Base-by-base conservation (phyloP, 2,888 invertebrate species). In the Keiferia lycopersicella region DNA sequence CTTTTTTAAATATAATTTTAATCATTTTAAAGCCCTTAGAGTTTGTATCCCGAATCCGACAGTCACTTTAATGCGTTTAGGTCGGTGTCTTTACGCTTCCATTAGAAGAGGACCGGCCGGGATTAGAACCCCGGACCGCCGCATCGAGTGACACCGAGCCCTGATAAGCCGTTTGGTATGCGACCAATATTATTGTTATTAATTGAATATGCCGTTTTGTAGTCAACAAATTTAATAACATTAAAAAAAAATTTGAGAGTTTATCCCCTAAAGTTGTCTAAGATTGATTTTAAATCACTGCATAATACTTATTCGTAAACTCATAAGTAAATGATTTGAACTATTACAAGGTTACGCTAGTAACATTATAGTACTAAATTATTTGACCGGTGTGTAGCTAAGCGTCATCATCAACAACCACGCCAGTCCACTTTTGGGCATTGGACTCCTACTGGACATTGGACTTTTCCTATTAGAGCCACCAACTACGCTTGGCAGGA, bases 71-170 rank as follows among this genome's bases (percentile, higher is more conserved):
- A 87, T 86, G 80, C 77, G 81, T 83, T 83, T 83, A 82, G 69
- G 69, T 84, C 88, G 89, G 88, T 74, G 69, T 78, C 80, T 86
- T 87, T 88, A 81, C 82, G 77, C 78, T 76, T 73, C 82, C 78
- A 84, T 87, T 82, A 81, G 74, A 70, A 68, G 70, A 64, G 67
- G 73, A 75, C 75, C 70, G 72, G 38, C 75, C 74, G 78, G 75
- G 81, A 84, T 86, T 85, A 84, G 59, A 48, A 45, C 41, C 58
- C 14, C 6, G 58, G 2, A 7, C 56, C 2, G 16, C 58, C 6
- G 7, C 38, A 10, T 30, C 56, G 2, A 10, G 61, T n/a, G 61
- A 50, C 61, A 60, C 26, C 30, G 61, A 61, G 20, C 26, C 48
- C 20, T 41, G 45, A 63, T 60, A 60, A 59, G 59, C 64, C 51